Conservation (phyloP, 2,888 invertebrate species). For the Azorinus chamasolen region DNA sequence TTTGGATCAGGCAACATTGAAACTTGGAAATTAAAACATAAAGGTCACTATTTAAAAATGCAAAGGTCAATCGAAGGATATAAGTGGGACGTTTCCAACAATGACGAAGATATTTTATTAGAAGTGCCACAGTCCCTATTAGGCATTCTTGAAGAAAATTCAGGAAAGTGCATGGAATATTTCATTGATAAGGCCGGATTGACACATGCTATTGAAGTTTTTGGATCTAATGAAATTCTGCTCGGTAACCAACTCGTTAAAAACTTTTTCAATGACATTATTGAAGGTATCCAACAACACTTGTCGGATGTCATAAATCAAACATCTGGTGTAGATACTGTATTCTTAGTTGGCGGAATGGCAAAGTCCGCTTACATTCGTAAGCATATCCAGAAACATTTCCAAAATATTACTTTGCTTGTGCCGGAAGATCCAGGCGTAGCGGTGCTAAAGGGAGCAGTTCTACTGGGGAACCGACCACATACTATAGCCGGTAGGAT, state of each 20-base stretch:
- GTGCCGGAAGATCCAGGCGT: constrained; percentile 25
- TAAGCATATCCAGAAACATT: constrained; percentile 9
- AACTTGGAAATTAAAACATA: not conserved
- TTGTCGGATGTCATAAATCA: not conserved
- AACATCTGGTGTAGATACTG: constrained; percentile 3
- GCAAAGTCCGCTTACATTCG: constrained; percentile 20
- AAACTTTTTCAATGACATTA: constrained; percentile 11
- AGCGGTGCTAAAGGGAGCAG: constrained; percentile 25
- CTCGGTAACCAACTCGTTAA: constrained; percentile 13
- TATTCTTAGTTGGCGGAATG: constrained; percentile 32
- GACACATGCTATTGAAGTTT: not conserved
- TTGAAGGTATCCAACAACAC: not conserved
- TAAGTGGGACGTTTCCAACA: constrained; percentile 17
- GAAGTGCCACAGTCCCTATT: constrained; percentile 14
- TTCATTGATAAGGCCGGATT: not conserved
- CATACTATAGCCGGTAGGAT: constrained; percentile 25
- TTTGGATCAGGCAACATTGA: constrained; percentile 8
- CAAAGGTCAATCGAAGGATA: constrained; percentile 25
- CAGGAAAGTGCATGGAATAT: not conserved
- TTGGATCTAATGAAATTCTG: constrained; percentile 8
- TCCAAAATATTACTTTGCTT: not conserved
- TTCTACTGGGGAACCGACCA: constrained; percentile 26
- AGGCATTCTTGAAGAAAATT: not conserved
- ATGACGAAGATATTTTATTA: constrained; percentile 5
- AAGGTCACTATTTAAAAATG: constrained; percentile 16